phyloP scores from a whole-genome alignment of 2,113 vertebrate species.

The Rhabdomys dilectus region DNA sequence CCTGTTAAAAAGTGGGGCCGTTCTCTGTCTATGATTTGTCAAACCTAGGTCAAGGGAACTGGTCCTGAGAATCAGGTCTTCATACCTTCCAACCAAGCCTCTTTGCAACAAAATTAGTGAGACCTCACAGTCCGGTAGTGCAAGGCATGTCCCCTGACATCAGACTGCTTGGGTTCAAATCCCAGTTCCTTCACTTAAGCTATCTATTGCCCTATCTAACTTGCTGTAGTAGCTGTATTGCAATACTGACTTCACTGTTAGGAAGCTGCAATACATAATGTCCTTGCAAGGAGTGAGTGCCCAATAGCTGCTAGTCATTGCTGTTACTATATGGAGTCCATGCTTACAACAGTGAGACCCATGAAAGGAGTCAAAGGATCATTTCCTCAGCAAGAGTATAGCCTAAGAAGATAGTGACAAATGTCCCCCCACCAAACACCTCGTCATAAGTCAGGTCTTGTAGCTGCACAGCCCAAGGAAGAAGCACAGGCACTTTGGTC shows the following conservation, averaged over 20 bases:
- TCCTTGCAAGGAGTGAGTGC: background rate
- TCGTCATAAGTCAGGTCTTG: background rate
- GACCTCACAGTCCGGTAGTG: background rate
- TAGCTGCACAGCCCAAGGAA: background rate
- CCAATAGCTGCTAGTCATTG: background rate
- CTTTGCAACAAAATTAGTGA: background rate
- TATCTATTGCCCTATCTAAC: background rate
- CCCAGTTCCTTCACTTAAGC: slow-evolving; percentile 16
- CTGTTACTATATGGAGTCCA: background rate
- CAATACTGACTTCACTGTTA: background rate
- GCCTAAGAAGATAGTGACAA: background rate
- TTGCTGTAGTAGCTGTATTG: background rate
- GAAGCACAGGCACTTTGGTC: background rate
- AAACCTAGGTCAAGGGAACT: slow-evolving; percentile 22
- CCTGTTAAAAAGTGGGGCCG: background rate
- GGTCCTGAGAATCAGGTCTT: background rate
- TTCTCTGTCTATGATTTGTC: background rate
- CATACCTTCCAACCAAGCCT: too few species aligned
- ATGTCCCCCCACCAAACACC: background rate
- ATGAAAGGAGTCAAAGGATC: background rate
- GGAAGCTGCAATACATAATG: background rate
- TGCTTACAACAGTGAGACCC: background rate
- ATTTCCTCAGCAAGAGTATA: background rate
- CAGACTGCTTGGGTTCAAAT: slow-evolving; percentile 6
- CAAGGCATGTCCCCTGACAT: background rate